Evolutionary conservation across 2,797 vertebrate genomes (phyloP).

Genomic region (Acanthurus tractus): DNA sequence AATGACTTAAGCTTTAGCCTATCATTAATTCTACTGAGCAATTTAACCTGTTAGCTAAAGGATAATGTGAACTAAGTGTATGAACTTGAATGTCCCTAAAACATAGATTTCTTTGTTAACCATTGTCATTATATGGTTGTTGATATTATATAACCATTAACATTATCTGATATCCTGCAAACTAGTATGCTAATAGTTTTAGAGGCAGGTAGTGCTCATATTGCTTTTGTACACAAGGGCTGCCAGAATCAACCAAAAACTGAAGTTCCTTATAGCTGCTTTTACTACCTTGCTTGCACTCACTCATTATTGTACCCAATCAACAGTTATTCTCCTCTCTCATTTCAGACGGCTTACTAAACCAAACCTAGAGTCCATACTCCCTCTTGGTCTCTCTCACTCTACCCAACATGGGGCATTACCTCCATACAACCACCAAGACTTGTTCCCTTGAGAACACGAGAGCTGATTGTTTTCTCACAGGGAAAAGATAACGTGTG

Average conservation of each 20-base stretch:
- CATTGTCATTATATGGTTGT: too few relatives aligned
- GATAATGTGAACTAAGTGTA: too few relatives aligned
- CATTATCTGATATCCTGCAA: too few relatives aligned
- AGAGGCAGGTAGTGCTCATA: neutral
- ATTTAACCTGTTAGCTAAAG: too few relatives aligned
- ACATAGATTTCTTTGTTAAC: too few relatives aligned
- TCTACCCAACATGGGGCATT: slow-evolving; percentile 83
- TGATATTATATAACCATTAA: too few relatives aligned
- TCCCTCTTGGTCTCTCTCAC: slow-evolving; percentile 31
- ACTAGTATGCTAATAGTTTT: too few relatives aligned
- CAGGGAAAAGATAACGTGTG: slow-evolving; percentile 81
- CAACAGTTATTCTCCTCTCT: slow-evolving; percentile 1
- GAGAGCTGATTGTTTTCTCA: slow-evolving; percentile 88
- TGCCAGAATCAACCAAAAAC: too few relatives aligned
- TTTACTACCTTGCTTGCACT: neutral
- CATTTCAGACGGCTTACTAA: slow-evolving; percentile 3
- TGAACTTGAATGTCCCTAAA: too few relatives aligned
- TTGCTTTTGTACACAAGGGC: neutral
- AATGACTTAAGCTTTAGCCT: too few relatives aligned
- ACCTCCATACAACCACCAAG: slow-evolving; percentile 21
- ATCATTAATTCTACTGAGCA: too few relatives aligned
- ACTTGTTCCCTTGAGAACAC: slow-evolving; percentile 83
- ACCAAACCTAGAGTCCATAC: neutral
- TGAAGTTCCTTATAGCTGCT: too few relatives aligned
- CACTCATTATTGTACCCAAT: slow-evolving; percentile 6